Percentiles rank a stretch among this genome's conserved stretches.
Evolutionary conservation across 2,797 vertebrate genomes (phyloP).

Genomic region (Oophaga sylvatica): DNA sequence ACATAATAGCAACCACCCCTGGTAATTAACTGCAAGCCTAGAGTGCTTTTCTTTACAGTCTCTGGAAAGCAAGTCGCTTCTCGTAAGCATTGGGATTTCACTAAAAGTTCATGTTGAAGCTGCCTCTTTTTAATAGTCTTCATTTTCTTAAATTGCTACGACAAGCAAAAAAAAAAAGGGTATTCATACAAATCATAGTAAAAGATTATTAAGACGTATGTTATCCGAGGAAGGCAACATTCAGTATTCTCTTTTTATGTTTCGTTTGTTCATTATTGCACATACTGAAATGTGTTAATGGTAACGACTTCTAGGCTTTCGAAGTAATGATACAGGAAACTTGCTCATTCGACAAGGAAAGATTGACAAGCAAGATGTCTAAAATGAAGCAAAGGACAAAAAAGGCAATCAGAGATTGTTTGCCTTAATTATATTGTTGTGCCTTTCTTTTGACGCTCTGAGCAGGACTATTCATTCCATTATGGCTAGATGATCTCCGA

Average conservation of each 20-base stretch:
- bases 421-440: slow-evolving; percentile 52
- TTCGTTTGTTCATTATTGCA: slow-evolving; percentile 54
- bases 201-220: slow-evolving; percentile 52
- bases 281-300: slow-evolving; percentile 53
- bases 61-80: slow-evolving; percentile 20
- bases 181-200: slow-evolving; percentile 37
- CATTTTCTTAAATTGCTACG: slow-evolving; percentile 23
- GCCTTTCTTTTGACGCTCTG: not conserved
- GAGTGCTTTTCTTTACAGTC: not conserved
- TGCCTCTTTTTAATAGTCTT: slow-evolving; percentile 15
- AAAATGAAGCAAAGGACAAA: slow-evolving; percentile 35
- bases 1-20: slow-evolving; percentile 23
- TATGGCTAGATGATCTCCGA: slow-evolving; percentile 7
- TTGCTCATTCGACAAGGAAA: slow-evolving; percentile 55
- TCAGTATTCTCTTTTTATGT: slow-evolving; percentile 52
- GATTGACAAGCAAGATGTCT: slow-evolving; percentile 49
- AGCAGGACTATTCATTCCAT: slow-evolving; percentile 13
- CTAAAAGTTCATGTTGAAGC: slow-evolving; percentile 31
- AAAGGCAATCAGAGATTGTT: slow-evolving; percentile 46
- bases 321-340: slow-evolving; percentile 44
- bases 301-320: slow-evolving; percentile 53
- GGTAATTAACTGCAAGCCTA: slow-evolving; percentile 21
- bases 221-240: slow-evolving; percentile 42
- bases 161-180: slow-evolving; percentile 40
- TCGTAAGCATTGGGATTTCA: slow-evolving; percentile 20